These are phyloP conservation scores for Vombatus ursinus DNA, from an alignment of 2,113 vertebrate genomes.

Conservation along the genomic window DNA sequence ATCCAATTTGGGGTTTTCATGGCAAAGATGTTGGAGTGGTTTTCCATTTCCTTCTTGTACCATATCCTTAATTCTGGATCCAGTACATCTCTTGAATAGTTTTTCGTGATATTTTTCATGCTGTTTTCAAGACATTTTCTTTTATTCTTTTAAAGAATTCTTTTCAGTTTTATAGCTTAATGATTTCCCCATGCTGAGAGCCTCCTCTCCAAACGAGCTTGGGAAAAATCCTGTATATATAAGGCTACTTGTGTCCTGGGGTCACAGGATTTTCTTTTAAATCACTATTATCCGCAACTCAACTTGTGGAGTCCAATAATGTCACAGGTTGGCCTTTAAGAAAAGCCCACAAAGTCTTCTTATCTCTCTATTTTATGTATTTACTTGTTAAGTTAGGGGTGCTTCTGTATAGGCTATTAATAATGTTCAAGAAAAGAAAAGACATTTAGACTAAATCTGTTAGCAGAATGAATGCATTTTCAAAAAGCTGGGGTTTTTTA, in stretches of 20 bases:
- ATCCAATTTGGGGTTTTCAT: background rate
- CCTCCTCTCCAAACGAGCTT: background rate
- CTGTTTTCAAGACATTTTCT: background rate
- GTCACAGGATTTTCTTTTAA: constrained; percentile 7
- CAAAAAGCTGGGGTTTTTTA: background rate
- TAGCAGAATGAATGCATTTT: background rate
- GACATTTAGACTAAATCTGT: background rate
- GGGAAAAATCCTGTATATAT: constrained; percentile 7
- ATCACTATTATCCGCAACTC: constrained; percentile 4
- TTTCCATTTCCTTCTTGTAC: background rate
- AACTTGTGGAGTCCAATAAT: background rate
- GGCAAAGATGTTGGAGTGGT: background rate
- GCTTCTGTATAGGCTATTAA: background rate
- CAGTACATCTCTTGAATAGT: background rate
- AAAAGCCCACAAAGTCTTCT: background rate
- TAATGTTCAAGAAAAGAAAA: background rate
- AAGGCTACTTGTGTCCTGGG: background rate
- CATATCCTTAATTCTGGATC: background rate
- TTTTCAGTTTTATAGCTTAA: constrained; percentile 3
- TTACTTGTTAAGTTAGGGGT: background rate
- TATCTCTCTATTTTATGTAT: background rate
- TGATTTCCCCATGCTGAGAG: background rate
- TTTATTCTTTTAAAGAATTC: background rate
- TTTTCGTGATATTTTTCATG: constrained; percentile 11
- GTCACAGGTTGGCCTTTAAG: background rate